A percentile compares a stretch with the other conserved stretches of the same genome.
phyloP scores from a whole-genome alignment of 2,113 vertebrate genomes.

The Copsychus sechellarum region DNA sequence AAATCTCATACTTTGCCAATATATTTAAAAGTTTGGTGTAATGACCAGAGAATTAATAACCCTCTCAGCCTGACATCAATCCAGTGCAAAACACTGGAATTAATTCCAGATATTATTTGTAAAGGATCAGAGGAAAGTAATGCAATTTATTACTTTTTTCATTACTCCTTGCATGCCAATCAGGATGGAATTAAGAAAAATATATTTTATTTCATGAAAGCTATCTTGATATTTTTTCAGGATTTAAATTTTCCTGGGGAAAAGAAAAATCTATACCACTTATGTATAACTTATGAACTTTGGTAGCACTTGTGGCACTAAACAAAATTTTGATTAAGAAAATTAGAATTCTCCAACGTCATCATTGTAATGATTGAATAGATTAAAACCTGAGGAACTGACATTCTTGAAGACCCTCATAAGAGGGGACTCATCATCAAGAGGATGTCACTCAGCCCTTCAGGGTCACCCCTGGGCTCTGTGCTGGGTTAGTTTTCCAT shows the following conservation, averaged over 20 bases:
- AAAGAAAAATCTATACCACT: not conserved
- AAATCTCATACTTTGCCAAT: not conserved
- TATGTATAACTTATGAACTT: not conserved
- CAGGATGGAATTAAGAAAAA: not conserved
- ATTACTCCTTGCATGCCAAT: not conserved
- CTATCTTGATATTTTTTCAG: not conserved
- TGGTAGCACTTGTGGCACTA: not conserved
- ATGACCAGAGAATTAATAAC: not conserved
- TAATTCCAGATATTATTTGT: not conserved
- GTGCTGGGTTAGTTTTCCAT: not conserved
- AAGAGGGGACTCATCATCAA: not conserved
- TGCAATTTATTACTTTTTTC: not conserved
- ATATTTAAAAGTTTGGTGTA: not conserved
- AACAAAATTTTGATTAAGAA: constrained; percentile 3
- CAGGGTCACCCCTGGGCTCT: not conserved
- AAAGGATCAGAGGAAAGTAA: not conserved
- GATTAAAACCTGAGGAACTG: not conserved
- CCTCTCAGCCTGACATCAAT: not conserved
- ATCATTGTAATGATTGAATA: not conserved
- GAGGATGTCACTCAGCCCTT: not conserved
- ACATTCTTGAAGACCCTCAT: not conserved
- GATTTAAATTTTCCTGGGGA: not conserved
- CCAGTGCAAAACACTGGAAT: not conserved
- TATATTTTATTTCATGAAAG: not conserved
- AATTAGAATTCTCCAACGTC: not conserved